Percentiles rank a stretch among this genome's conserved stretches.
Evolutionary conservation across 2,113 vertebrate genomes (phyloP).

Genomic region (Eulacestoma nigropectus): DNA sequence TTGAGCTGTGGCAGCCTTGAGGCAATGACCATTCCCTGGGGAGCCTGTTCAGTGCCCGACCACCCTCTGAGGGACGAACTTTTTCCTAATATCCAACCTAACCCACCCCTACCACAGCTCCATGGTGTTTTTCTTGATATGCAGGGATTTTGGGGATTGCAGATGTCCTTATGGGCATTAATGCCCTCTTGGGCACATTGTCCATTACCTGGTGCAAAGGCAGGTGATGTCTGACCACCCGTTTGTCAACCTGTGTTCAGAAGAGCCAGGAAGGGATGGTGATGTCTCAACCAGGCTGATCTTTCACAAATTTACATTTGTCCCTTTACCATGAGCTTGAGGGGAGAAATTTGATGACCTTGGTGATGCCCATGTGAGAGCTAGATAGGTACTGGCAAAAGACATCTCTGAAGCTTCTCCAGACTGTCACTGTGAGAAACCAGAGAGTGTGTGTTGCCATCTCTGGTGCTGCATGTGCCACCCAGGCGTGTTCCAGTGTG

Average conservation of each 20-base stretch:
- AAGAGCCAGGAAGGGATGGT: background rate
- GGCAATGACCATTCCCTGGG: background rate
- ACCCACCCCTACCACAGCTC: background rate
- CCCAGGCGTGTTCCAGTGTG: rapidly evolving
- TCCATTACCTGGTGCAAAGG: background rate
- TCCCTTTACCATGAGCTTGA: background rate
- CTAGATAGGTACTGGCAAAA: background rate
- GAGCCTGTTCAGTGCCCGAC: background rate
- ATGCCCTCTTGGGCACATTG: background rate
- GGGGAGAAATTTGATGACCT: background rate
- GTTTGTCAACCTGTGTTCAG: background rate
- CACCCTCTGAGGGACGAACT: background rate
- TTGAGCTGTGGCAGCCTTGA: background rate
- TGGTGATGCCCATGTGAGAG: background rate
- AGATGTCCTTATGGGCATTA: background rate
- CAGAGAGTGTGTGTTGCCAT: background rate
- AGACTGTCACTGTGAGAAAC: background rate
- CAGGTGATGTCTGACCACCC: background rate
- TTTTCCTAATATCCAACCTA: background rate
- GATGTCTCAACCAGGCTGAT: background rate
- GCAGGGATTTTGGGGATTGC: background rate
- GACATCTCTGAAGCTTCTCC: background rate
- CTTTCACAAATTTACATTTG: background rate
- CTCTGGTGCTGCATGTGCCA: rapidly evolving
- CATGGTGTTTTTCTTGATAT: background rate